A percentile compares a stretch with the other conserved stretches of the same genome.
Conservation (phyloP, 2,888 invertebrate species). For the Diarsia dahlii region DNA sequence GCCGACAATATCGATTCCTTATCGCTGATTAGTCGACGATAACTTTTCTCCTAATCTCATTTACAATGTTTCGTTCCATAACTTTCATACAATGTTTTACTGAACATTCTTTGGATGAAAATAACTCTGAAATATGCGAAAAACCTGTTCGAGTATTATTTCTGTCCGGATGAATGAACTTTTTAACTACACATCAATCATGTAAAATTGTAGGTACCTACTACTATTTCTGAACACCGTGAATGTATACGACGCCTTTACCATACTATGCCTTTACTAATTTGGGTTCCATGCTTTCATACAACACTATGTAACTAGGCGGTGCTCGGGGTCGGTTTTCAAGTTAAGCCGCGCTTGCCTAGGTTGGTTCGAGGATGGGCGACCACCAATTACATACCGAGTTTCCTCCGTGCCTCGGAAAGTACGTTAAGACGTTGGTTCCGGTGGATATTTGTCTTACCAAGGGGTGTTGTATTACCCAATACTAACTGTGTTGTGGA, state of each 20-base stretch:
- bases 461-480: no score
- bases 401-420: no score
- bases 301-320: not conserved
- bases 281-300: not conserved
- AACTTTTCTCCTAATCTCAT: conserved; percentile 14
- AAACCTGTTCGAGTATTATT: conserved; percentile 34
- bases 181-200: conserved; percentile 29
- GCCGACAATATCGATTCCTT: conserved; percentile 7
- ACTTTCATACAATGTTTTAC: conserved; percentile 21
- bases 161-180: conserved; percentile 40
- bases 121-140: conserved; percentile 12
- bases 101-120: conserved; percentile 30
- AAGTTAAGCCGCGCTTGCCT: no score
- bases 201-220: conserved; percentile 13
- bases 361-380: no score
- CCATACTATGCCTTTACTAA: not conserved
- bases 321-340: no score
- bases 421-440: no score
- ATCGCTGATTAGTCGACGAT: not conserved
- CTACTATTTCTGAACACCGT: conserved; percentile 17
- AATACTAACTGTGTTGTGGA: no score
- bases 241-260: not conserved
- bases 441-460: no score
- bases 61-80: conserved; percentile 14
- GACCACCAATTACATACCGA: no score